Percentiles rank a stretch among this genome's conserved stretches.
phyloP scores from a whole-genome alignment of 1,140 invertebrate species.

The Heterodera schachtii region DNA sequence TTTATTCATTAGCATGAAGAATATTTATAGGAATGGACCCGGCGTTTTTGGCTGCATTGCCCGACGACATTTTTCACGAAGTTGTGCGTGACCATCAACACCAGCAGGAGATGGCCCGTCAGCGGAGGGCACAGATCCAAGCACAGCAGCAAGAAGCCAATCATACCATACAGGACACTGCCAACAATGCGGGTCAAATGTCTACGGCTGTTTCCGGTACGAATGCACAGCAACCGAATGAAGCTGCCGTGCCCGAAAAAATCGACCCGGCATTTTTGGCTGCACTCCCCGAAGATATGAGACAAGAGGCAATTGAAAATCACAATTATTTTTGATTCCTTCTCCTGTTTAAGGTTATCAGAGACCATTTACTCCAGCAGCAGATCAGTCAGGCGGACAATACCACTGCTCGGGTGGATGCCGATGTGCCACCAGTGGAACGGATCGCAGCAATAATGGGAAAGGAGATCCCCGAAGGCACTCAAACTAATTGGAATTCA shows the following conservation, averaged over 20 bases:
- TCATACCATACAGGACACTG: conserved; percentile 5
- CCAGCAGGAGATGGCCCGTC: conserved; percentile 65
- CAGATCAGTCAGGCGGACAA: conserved; percentile 26
- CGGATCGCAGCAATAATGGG: conserved; percentile 45
- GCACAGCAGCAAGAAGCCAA: conserved; percentile 11
- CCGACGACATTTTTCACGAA: conserved; percentile 86
- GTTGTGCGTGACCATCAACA: conserved; percentile 84
- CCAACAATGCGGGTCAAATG: too few relatives aligned
- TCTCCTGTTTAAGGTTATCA: conserved; percentile 72
- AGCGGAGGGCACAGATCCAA: conserved; percentile 21
- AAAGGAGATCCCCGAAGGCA: conserved; percentile 54
- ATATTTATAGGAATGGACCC: conserved; percentile 84
- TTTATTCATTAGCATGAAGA: not conserved
- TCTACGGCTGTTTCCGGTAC: not conserved
- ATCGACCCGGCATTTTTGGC: conserved; percentile 85
- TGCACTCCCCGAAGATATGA: conserved; percentile 85
- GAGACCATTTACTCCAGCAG: conserved; percentile 77
- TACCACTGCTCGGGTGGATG: not conserved
- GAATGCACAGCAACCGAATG: too few relatives aligned
- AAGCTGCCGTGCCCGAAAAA: not conserved
- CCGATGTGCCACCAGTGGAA: conserved; percentile 16
- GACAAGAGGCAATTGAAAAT: conserved; percentile 72
- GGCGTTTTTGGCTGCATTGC: conserved; percentile 85
- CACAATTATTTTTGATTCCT: too few relatives aligned
- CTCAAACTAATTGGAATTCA: not conserved